phyloP scores from a whole-genome alignment of 2,888 invertebrate species.

The Cephus sareptanus region DNA sequence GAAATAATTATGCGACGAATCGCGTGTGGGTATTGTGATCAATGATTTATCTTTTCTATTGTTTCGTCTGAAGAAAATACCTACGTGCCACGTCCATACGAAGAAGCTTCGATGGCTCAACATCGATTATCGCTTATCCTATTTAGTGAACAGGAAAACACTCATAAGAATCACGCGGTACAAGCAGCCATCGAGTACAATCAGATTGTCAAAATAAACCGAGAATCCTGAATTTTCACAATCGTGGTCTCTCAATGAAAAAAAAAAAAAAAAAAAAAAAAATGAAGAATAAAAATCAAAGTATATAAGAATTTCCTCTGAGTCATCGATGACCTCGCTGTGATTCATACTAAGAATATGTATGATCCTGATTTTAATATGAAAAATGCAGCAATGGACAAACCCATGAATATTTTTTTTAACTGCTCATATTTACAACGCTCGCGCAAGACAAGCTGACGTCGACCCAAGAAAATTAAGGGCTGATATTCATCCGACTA shows the following conservation, averaged over 20 bases:
- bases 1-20: background rate
- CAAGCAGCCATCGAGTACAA: background rate
- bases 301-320: background rate
- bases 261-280: background rate
- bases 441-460: background rate
- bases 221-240: background rate
- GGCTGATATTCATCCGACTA: background rate
- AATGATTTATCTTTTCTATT: background rate
- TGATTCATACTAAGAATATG: background rate
- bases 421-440: background rate
- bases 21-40: background rate
- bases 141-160: background rate
- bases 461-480: background rate
- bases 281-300: background rate
- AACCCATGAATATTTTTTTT: background rate
- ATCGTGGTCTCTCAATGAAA: background rate
- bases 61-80: background rate
- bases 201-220: background rate
- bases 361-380: background rate
- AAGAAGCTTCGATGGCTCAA: background rate
- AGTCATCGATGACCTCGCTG: background rate
- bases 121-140: background rate
- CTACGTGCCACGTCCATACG: background rate
- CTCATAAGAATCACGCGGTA: background rate
- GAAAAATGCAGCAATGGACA: background rate